phyloP scores from a whole-genome alignment of 2,113 vertebrate species.

The Rhea americana region DNA sequence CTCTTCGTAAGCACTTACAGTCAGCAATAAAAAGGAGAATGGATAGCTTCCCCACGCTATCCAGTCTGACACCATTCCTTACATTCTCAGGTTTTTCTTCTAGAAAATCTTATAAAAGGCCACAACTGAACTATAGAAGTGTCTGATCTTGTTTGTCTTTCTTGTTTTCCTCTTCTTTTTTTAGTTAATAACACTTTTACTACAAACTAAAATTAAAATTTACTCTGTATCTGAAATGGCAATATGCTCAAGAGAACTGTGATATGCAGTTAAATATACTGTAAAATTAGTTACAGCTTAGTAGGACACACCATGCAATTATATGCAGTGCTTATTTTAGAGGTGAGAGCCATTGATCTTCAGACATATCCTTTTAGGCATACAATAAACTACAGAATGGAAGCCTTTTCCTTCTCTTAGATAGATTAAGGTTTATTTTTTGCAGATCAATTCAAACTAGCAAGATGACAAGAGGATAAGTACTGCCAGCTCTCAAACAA shows the following conservation, averaged over 20 bases:
- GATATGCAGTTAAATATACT: not conserved
- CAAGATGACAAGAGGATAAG: conserved; percentile 26
- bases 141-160: conserved; percentile 14
- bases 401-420: conserved; percentile 30
- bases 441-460: conserved; percentile 51
- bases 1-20: not conserved
- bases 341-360: conserved; percentile 37
- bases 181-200: not conserved
- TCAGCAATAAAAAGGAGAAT: not conserved
- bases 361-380: conserved; percentile 28
- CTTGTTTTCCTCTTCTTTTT: not conserved
- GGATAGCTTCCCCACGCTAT: conserved; percentile 26
- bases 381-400: conserved; percentile 5
- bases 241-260: not conserved
- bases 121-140: not conserved
- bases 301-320: not conserved
- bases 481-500: conserved; percentile 18
- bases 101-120: conserved; percentile 48
- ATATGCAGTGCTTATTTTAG: not conserved
- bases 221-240: not conserved
- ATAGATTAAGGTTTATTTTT: conserved; percentile 52
- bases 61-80: conserved; percentile 16
- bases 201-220: conserved; percentile 34
- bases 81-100: conserved; percentile 31
- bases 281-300: conserved; percentile 18